These are phyloP conservation scores for Limulus polyphemus DNA, from an alignment of 2,888 invertebrate genomes.

Conservation along the genomic window DNA sequence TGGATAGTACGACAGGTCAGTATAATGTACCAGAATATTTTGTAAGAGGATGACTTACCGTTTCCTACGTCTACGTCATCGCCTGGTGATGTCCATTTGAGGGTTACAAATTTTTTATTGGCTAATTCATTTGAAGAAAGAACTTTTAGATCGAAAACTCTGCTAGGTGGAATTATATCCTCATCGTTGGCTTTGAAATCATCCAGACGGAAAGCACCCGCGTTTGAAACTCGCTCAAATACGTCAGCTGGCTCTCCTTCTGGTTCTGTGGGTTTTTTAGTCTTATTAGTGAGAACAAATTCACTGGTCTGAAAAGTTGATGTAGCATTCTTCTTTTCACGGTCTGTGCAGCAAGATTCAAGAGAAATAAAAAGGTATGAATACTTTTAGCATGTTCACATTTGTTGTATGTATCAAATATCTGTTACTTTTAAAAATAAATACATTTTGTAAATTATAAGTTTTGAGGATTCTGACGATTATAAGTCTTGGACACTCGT, in stretches of 20 bases:
- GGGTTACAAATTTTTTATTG: slow-evolving; percentile 8
- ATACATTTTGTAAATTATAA: too few species aligned
- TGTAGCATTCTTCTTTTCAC: too few species aligned
- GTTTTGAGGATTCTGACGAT: too few species aligned
- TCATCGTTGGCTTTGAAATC: slow-evolving; percentile 9
- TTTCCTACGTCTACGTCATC: slow-evolving; percentile 24
- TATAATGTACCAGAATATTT: too few species aligned
- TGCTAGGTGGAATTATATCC: slow-evolving; percentile 27
- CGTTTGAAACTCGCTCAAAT: slow-evolving; percentile 25
- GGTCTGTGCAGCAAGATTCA: too few species aligned
- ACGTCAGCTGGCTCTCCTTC: slow-evolving; percentile 9
- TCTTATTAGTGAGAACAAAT: too few species aligned
- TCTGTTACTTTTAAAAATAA: too few species aligned
- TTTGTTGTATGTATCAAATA: too few species aligned
- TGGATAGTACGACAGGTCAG: too few species aligned
- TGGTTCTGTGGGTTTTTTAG: too few species aligned
- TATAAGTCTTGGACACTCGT: too few species aligned
- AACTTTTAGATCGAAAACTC: slow-evolving; percentile 27
- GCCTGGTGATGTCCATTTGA: slow-evolving; percentile 29
- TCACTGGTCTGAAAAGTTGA: too few species aligned
- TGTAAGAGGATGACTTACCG: slow-evolving; percentile 2
- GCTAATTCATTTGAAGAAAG: background rate
- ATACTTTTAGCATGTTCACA: background rate
- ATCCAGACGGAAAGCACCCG: slow-evolving; percentile 26
- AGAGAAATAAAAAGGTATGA: background rate